Evolutionary conservation across 2,113 vertebrate species (phyloP).

Genomic region (Eptesicus fuscus): DNA sequence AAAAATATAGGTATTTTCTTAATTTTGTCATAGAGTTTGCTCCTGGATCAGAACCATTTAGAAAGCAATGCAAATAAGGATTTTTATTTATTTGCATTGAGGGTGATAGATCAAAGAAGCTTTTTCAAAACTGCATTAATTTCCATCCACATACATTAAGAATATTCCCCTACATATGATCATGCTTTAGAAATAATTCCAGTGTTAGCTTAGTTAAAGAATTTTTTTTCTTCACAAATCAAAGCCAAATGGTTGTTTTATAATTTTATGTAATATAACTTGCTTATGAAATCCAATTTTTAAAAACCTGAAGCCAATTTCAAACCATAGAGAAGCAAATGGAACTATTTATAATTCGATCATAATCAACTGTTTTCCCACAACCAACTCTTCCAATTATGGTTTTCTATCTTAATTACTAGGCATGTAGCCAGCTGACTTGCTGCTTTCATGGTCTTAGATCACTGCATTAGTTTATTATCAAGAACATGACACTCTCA

Average conservation of each 20-base stretch:
- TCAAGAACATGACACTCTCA: not conserved
- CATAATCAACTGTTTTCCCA: not conserved
- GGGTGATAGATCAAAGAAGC: not conserved
- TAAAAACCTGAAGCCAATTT: slow-evolving; percentile 1
- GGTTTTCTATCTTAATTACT: not conserved
- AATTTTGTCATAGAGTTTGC: slow-evolving; percentile 20
- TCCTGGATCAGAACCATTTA: not conserved
- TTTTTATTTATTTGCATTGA: not conserved
- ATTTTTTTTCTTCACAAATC: not conserved
- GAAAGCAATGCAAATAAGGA: slow-evolving; percentile 8
- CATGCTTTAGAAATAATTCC: not conserved
- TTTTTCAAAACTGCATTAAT: not conserved
- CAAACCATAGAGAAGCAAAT: not conserved
- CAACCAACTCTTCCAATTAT: not conserved
- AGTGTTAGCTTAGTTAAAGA: not conserved
- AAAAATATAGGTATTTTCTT: slow-evolving; percentile 10
- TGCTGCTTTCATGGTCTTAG: not conserved
- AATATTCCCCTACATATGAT: not conserved
- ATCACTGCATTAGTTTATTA: not conserved
- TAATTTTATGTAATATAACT: not conserved
- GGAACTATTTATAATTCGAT: not conserved
- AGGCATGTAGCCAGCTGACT: not conserved
- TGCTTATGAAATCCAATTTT: slow-evolving; percentile 20
- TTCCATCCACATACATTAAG: not conserved
- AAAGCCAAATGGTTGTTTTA: slow-evolving; percentile 1